A percentile compares a stretch with the other conserved stretches of the same genome.
Evolutionary conservation across 2,888 invertebrate genomes (phyloP).

Genomic region (Patella caerulea): DNA sequence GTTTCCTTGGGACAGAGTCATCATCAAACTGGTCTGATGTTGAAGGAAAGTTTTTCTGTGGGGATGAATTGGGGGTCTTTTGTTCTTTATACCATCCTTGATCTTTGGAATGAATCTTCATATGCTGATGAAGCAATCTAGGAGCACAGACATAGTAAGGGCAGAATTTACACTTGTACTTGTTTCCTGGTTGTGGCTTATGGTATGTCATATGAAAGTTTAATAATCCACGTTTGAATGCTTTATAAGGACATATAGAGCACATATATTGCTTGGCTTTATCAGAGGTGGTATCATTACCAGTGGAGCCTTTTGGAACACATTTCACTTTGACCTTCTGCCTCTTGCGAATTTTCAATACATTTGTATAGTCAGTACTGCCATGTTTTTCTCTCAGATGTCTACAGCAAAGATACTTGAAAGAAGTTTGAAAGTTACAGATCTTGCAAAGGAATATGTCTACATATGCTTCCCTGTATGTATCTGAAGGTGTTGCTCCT

Average conservation of each 20-base stretch:
- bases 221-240: slow-evolving; percentile 61
- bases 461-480: slow-evolving; percentile 32
- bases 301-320: not conserved
- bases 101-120: slow-evolving; percentile 64
- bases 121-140: slow-evolving; percentile 77
- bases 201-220: slow-evolving; percentile 79
- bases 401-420: slow-evolving; percentile 48
- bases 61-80: slow-evolving; percentile 32
- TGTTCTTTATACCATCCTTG: slow-evolving; percentile 26
- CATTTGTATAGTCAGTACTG: slow-evolving; percentile 47
- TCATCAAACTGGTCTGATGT: slow-evolving; percentile 15
- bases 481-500: not conserved
- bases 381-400: slow-evolving; percentile 58
- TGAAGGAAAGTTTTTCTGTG: slow-evolving; percentile 29
- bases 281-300: slow-evolving; percentile 3
- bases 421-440: slow-evolving; percentile 53
- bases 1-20: slow-evolving; percentile 74
- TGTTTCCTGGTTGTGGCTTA: slow-evolving; percentile 78
- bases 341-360: slow-evolving; percentile 29
- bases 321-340: slow-evolving; percentile 21
- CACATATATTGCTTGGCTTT: slow-evolving; percentile 72
- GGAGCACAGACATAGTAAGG: slow-evolving; percentile 80
- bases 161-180: slow-evolving; percentile 86
- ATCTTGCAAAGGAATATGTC: slow-evolving; percentile 51
- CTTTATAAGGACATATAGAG: slow-evolving; percentile 80